Percentiles rank a stretch among this genome's conserved stretches.
Conservation (phyloP, 2,113 vertebrate genomes). For the Pan troglodytes region NHGRI_mPanTro3-v2.1_pri NC_072398.2:5624001-5624500, state of each 20-base stretch:
- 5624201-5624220: not conserved
- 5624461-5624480: not conserved
- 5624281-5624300: not conserved
- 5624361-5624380: not conserved
- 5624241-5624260: not conserved
- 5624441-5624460: not conserved
- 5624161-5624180: not conserved
- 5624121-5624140: not conserved
- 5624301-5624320: not conserved
- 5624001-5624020: not conserved
- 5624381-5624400: not conserved
- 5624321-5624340: not conserved
- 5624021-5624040: not conserved
- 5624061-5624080: not conserved
- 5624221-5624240: not conserved
- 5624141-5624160: not conserved
- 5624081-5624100: not conserved
- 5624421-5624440: not conserved
- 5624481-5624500: not conserved
- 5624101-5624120: conserved; percentile 14
- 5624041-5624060: not conserved
- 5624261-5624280: not conserved
- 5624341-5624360: not conserved
- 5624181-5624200: not conserved
- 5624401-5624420: not conserved